Conservation (phyloP, 2,113 vertebrate species). For the Prunella himalayana region DNA sequence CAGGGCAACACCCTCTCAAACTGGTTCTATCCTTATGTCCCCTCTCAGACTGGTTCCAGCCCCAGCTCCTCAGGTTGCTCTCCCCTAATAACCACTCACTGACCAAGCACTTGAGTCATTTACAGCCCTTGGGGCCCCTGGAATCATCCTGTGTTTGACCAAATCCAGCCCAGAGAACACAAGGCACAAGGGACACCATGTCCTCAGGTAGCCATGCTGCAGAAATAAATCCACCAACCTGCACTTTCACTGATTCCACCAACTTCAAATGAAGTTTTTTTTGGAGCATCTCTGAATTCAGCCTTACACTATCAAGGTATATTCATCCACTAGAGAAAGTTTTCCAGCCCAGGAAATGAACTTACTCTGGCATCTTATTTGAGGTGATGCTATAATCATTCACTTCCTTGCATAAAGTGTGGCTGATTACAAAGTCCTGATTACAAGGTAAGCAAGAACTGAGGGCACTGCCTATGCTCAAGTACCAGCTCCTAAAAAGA, state of each 20-base stretch:
- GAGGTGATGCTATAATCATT: neutral
- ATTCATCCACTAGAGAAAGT: neutral
- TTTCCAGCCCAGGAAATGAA: neutral
- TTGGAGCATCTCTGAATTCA: neutral
- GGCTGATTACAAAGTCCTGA: neutral
- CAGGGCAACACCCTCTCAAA: neutral
- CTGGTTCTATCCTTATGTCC: neutral
- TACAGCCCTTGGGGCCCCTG: neutral
- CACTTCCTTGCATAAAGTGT: neutral
- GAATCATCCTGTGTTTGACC: neutral
- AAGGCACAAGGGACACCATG: neutral
- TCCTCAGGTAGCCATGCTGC: neutral
- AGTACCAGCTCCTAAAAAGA: neutral
- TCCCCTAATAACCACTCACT: neutral
- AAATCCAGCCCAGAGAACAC: neutral
- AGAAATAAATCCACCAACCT: neutral
- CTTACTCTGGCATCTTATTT: neutral
- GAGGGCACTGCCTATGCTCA: neutral
- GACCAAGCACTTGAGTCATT: fast-evolving
- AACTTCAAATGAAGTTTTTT: neutral
- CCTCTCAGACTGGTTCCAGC: neutral
- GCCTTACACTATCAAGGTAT: neutral
- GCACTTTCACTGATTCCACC: neutral
- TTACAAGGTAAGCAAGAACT: neutral
- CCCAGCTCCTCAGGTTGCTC: neutral